phyloP scores from a whole-genome alignment of 2,888 invertebrate genomes.

The Calephelis perditalis region DNA sequence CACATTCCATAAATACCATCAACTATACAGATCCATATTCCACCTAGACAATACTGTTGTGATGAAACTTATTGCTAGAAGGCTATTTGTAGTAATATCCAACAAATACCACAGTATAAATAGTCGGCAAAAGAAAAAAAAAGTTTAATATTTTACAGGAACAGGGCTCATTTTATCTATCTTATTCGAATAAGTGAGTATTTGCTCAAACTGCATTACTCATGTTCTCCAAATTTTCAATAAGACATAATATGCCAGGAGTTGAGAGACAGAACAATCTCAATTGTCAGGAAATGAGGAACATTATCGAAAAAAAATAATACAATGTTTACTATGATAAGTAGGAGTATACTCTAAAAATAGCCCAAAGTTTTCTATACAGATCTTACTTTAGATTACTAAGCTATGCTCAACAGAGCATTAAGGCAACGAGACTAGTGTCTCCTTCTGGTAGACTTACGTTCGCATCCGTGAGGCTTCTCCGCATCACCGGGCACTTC shows the following conservation, averaged over 20 bases:
- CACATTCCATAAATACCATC: not conserved
- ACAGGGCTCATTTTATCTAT: too few species aligned
- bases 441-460: conserved; percentile 81
- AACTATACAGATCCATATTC: conserved; percentile 6
- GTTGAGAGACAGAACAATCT: too few species aligned
- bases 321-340: too few species aligned
- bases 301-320: too few species aligned
- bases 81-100: not conserved
- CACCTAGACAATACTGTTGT: conserved; percentile 7
- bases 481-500: conserved; percentile 87
- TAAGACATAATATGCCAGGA: too few species aligned
- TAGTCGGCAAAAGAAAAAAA: too few species aligned
- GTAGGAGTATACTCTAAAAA: too few species aligned
- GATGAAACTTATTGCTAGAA: not conserved
- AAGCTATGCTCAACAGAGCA: not conserved
- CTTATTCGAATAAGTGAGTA: too few species aligned
- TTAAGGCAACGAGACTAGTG: conserved; percentile 43
- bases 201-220: too few species aligned
- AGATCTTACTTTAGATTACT: conserved; percentile 11
- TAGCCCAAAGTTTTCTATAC: not conserved
- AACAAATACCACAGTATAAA: not conserved
- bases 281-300: too few species aligned
- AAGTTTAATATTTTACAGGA: too few species aligned
- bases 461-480: conserved; percentile 94
- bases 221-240: too few species aligned